Percentiles rank a stretch among this genome's conserved stretches.
phyloP scores from a whole-genome alignment of 2,888 invertebrate species.

The Lobophora halterata region DNA sequence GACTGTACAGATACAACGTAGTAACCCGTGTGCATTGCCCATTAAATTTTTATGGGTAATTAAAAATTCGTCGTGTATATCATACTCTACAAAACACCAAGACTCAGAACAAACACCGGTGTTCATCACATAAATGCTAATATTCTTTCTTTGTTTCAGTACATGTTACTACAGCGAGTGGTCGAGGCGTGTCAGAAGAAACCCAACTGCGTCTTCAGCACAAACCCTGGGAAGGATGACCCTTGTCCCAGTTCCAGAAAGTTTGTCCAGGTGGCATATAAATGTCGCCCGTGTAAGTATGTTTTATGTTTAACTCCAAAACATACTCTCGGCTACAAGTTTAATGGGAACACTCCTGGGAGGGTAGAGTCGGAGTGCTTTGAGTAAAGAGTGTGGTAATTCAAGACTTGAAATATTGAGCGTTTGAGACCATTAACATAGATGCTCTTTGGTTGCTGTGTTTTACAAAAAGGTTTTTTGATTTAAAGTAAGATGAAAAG shows the following conservation, averaged over 20 bases:
- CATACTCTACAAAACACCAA: too few species aligned
- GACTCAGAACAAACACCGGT: too few species aligned
- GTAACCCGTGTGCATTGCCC: too few species aligned
- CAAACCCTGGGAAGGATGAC: conserved; percentile 86
- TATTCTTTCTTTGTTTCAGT: conserved; percentile 74
- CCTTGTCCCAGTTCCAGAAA: conserved; percentile 92
- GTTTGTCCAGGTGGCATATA: conserved; percentile 96
- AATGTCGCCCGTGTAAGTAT: conserved; percentile 96
- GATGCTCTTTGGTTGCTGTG: conserved; percentile 13
- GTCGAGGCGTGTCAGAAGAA: conserved; percentile 96
- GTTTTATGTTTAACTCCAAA: conserved; percentile 28
- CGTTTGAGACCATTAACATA: conserved; percentile 24
- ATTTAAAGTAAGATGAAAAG: too few species aligned
- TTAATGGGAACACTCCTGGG: conserved; percentile 28
- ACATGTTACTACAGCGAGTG: conserved; percentile 94
- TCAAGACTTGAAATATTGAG: conserved; percentile 32
- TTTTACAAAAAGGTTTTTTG: conserved; percentile 5
- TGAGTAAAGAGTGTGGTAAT: conserved; percentile 29
- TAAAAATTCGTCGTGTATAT: too few species aligned
- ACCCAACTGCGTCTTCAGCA: conserved; percentile 92
- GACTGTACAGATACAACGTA: too few species aligned
- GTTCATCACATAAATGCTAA: background rate
- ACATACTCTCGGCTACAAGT: conserved; percentile 27
- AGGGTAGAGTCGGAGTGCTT: conserved; percentile 28
- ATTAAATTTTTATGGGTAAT: too few species aligned